Percentiles rank a stretch among this genome's conserved stretches.
Conservation (phyloP, 2,888 invertebrate genomes). For the Caenorhabditis sulstoni region DNA sequence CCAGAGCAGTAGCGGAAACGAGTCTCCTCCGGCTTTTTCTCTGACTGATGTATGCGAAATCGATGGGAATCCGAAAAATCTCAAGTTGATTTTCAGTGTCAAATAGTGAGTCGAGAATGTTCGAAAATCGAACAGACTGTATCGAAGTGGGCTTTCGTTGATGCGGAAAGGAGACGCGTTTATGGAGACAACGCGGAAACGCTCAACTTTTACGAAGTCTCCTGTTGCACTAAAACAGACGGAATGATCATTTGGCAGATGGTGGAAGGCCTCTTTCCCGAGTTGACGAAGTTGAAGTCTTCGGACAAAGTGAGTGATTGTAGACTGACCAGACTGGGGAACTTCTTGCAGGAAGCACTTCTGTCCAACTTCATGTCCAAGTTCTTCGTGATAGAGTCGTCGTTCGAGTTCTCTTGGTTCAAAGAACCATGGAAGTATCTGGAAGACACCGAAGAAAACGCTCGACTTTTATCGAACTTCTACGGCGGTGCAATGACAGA, state of each 20-base stretch:
- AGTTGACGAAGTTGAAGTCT: background rate
- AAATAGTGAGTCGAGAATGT: background rate
- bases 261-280: background rate
- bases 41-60: conserved; percentile 12
- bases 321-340: no score
- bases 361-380: conserved; percentile 15
- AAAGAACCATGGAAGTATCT: background rate
- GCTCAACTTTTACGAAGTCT: conserved; percentile 21
- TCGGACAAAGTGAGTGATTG: background rate
- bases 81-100: background rate
- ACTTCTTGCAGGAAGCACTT: conserved; percentile 3
- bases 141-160: background rate
- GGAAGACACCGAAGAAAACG: background rate
- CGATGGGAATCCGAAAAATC: no score
- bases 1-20: background rate
- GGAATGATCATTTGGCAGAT: conserved; percentile 13
- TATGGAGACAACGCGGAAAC: conserved; percentile 20
- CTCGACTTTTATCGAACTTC: background rate
- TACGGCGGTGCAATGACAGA: conserved; percentile 1
- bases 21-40: background rate
- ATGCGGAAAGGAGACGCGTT: conserved; percentile 5
- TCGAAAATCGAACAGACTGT: background rate
- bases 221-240: conserved; percentile 4
- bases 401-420: background rate
- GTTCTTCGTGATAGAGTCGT: conserved; percentile 5